Conservation (phyloP, 2,113 vertebrate genomes). For the Strix aluco region DNA sequence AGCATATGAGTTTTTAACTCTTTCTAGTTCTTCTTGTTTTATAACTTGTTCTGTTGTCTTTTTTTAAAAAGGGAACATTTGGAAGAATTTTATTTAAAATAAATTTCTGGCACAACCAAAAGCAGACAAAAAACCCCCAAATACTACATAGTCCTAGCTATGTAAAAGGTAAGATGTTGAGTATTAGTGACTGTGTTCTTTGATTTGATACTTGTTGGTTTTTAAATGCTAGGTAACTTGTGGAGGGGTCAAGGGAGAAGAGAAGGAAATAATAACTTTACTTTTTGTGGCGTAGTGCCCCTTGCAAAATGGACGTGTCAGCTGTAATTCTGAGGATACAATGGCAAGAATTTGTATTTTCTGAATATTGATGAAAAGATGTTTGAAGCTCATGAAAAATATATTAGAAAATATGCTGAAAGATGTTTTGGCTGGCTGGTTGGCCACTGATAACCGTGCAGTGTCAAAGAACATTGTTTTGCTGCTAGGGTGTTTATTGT, state of each 20-base stretch:
- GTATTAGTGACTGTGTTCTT: not conserved
- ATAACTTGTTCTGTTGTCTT: not conserved
- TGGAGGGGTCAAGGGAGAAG: not conserved
- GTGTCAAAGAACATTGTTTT: not conserved
- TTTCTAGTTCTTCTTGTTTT: not conserved
- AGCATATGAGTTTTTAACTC: constrained; percentile 7
- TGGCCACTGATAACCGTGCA: not conserved
- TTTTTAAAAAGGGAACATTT: not conserved
- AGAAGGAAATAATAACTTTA: not conserved
- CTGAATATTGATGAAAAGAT: not conserved
- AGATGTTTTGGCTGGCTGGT: not conserved
- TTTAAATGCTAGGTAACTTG: not conserved
- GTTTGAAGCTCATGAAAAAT: not conserved
- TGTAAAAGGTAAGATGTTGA: not conserved
- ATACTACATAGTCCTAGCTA: not conserved
- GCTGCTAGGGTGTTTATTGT: not conserved
- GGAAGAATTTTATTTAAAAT: not conserved
- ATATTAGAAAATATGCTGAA: not conserved
- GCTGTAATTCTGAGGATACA: not conserved
- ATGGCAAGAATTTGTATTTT: not conserved
- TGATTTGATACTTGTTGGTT: not conserved
- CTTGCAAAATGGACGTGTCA: not conserved
- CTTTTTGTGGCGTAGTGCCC: not conserved
- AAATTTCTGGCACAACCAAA: not conserved
- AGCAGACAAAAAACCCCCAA: not conserved